Percentiles rank a stretch among this genome's conserved stretches.
Conservation (phyloP, 2,797 vertebrate species). For the Geotria australis region DNA sequence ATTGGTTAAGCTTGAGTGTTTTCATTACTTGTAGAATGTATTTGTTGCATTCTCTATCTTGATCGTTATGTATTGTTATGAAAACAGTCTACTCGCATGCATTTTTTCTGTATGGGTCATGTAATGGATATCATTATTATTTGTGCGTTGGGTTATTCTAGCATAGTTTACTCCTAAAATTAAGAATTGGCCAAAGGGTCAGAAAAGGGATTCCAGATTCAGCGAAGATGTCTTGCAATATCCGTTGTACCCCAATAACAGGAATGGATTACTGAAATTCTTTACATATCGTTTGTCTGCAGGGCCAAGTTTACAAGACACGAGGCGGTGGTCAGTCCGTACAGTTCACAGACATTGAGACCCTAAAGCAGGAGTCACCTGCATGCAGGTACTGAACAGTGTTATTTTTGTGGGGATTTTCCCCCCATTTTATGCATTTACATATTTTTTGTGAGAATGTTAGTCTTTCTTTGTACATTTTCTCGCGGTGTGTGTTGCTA, state of each 20-base stretch:
- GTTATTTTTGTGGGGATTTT: neutral
- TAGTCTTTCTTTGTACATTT: neutral
- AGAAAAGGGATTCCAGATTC: no score
- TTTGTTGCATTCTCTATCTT: no score
- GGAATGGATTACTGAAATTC: no score
- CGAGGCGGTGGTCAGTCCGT: conserved; percentile 64
- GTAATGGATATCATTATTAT: no score
- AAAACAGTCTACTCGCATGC: neutral
- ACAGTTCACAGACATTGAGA: conserved; percentile 81
- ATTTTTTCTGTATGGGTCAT: no score
- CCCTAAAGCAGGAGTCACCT: conserved; percentile 44
- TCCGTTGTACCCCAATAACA: no score
- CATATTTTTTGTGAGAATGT: neutral
- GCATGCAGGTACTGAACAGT: conserved; percentile 9
- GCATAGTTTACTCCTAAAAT: no score
- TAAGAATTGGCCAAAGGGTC: no score
- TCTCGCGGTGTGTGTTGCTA: neutral
- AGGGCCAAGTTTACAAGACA: conserved; percentile 75
- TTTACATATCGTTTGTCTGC: neutral
- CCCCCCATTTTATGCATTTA: neutral
- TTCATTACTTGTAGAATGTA: no score
- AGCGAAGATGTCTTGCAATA: no score
- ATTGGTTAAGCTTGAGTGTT: neutral
- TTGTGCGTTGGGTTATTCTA: no score
- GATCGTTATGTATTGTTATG: neutral